Evolutionary conservation across 2,888 invertebrate genomes (phyloP), one percentile per base, ranked within the genome.

Genomic region (Watsonalla cultraria): DNA sequence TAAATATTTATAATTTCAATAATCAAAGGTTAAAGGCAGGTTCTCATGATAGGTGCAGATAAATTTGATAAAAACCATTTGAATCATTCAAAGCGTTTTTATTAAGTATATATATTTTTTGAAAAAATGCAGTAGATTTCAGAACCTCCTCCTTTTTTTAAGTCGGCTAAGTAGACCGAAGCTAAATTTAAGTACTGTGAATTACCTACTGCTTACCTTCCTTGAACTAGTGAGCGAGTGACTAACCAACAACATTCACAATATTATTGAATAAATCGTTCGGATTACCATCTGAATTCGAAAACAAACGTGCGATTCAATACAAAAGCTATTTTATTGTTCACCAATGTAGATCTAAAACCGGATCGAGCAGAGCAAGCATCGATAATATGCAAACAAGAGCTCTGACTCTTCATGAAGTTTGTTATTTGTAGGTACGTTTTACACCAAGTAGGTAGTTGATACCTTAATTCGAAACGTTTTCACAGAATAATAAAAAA

Each of bases 291-390:
- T 72, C 66, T 60, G 64, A 58, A 74, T 74, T 72, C 63, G 68
- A 79, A 72, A 80, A 80, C 82, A 81, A 74, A 71, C 74, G 69
- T 73, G 72, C 62, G 66, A 65, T 72, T 71, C 65, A 66, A 64
- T 69, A 66, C 66, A 66, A 66, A 76, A 70, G 58, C 71, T 65
- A 72, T 66, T 72, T 70, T 70, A 74, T 74, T 68, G 65, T 66
- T 59, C 60, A 61, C 60, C 66, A 66, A 68, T 74, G 60, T 72
- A 56, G 65, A 68, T 73, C 74, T 76, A 73, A 78, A 78, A 75
- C 72, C 64, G 75, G 69, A 74, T 65, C 62, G 60, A 62, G 53
- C 58, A 61, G 60, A 62, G 52, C 60, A 56, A 52, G 55, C 45
- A 61, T 60, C 64, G 58, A 67, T 63, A 60, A 51, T 55, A 62